Evolutionary conservation across 2,888 invertebrate genomes (phyloP), one percentile per base, ranked within the genome.

Genomic region (Zonitis immaculata): DNA sequence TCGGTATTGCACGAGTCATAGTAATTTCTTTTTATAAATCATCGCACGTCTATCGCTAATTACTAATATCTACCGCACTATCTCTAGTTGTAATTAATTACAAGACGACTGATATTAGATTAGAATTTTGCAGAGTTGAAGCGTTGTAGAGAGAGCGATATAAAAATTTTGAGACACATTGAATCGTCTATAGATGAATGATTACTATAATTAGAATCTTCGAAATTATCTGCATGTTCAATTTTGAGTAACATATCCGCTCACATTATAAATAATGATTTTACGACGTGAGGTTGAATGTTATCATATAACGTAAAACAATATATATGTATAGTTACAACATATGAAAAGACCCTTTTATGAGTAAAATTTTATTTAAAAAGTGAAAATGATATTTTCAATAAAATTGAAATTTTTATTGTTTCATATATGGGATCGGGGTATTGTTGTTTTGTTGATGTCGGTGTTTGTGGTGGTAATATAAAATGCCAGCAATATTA

Each of bases 21-120:
- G n/a, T n/a, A n/a, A n/a, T n/a, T n/a, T 32, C 18, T 12, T 32
- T 27, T 28, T 42, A 42, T 30, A 52, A 60, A 58, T 60, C 58
- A 47, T 43, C 22, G 60, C 63, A 66, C 63, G 63, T 62, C 55
- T 58, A 49, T 18, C 25, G 50, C 58, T 63, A 60, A 60, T 35
- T 16, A 35, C 16, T 14, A 16, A 16, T 16, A 35, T 35, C 35
- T 9, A 35, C 16, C 7, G 6, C 5, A 20, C 39, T 11, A 20
- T 39, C 4, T 39, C 8, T 11, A 5, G 0, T 39, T 20, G 39
- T 39, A 39, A 18, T 39, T 39, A 39, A n/a, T 39, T 35, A 35
- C 4, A 16, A 39, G 11, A 20, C 16, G 6, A 39, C 20, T 39
- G 39, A 39, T n/a, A n/a, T 39, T 39, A 39, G 18, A 39, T 39